phyloP scores from a whole-genome alignment of 2,888 invertebrate species.

The Agrypnus murinus region DNA sequence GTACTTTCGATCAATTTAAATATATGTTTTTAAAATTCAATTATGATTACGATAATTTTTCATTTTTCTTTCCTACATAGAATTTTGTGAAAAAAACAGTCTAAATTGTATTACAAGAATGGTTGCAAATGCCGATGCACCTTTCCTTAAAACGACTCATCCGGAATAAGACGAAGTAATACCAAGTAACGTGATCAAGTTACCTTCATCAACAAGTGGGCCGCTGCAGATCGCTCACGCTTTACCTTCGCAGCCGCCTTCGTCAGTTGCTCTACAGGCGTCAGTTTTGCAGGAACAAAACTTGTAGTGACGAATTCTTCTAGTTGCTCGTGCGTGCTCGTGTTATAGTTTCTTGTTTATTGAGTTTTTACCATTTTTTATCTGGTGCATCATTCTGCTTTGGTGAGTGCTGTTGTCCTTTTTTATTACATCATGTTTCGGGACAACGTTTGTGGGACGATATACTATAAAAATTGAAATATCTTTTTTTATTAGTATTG shows the following conservation, averaged over 20 bases:
- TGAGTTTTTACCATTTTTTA: constrained; percentile 41
- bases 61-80: too few species aligned
- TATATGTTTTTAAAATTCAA: too few species aligned
- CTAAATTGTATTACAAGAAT: too few species aligned
- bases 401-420: constrained; percentile 29
- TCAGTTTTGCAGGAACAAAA: constrained; percentile 63
- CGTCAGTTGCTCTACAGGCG: constrained; percentile 65
- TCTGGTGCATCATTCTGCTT: constrained; percentile 25
- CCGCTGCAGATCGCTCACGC: constrained; percentile 62
- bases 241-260: constrained; percentile 60
- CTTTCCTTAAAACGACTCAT: not conserved
- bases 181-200: constrained; percentile 59
- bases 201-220: constrained; percentile 64
- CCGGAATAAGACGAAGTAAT: constrained; percentile 57
- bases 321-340: constrained; percentile 56
- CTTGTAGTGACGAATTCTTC: constrained; percentile 53
- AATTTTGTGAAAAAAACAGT: too few species aligned
- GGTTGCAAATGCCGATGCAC: too few species aligned
- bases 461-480: too few species aligned
- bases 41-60: too few species aligned
- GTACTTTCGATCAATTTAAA: too few species aligned
- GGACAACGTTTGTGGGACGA: not conserved
- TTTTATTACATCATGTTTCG: too few species aligned
- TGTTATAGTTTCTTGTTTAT: constrained; percentile 53
- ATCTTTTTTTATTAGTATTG: too few species aligned